Percentiles rank a stretch among this genome's conserved stretches.
Conservation (phyloP, 1,140 invertebrate genomes). For the Bombus difficillimus region DNA sequence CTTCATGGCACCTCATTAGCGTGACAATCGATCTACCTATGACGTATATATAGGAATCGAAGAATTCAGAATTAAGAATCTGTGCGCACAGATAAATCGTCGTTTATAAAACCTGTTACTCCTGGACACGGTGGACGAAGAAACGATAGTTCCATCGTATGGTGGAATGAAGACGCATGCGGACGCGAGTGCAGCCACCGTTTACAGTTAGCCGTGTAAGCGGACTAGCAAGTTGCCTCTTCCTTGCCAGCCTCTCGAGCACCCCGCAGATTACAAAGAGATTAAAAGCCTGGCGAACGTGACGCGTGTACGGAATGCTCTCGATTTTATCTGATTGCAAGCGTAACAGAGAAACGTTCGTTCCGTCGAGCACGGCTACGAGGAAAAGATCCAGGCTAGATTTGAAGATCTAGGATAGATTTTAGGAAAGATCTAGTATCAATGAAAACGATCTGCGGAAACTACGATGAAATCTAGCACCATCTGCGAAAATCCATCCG, state of each 20-base stretch:
- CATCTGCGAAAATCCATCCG: background rate
- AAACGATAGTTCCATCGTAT: background rate
- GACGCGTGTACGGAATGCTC: slow-evolving; percentile 53
- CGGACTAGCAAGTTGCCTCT: slow-evolving; percentile 17
- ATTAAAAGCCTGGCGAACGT: slow-evolving; percentile 45
- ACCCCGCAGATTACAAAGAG: slow-evolving; percentile 38
- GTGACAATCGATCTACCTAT: too few relatives aligned
- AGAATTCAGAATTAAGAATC: background rate
- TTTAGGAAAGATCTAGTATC: background rate
- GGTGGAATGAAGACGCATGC: background rate
- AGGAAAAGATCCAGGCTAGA: background rate
- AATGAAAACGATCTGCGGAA: background rate
- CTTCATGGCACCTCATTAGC: background rate
- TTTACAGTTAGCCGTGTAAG: slow-evolving; percentile 45
- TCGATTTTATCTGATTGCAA: slow-evolving; percentile 47
- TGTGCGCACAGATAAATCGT: background rate
- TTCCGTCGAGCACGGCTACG: background rate
- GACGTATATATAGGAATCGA: too few relatives aligned
- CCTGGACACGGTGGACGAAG: background rate
- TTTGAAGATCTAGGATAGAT: slow-evolving; percentile 5
- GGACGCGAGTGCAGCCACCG: slow-evolving; percentile 5
- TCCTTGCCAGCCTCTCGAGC: slow-evolving; percentile 10
- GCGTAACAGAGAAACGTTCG: slow-evolving; percentile 34
- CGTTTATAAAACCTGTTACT: background rate
- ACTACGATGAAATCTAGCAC: slow-evolving; percentile 3